Base-by-base conservation (phyloP, 2,888 invertebrate genomes). In the Heliconius aoede region DNA sequence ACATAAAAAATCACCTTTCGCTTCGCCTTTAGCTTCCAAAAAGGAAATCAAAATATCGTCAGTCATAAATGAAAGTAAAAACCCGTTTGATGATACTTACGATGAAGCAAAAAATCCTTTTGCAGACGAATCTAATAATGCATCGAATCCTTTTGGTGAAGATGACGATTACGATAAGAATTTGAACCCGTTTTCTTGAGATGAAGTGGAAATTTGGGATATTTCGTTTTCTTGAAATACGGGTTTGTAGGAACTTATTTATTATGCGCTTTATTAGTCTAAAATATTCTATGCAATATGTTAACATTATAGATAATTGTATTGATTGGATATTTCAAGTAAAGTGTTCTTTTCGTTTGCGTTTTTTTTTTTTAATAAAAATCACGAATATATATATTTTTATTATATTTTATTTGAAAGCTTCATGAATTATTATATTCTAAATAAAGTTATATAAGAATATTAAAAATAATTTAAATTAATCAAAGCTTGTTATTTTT, bases 161-260 rank as follows among this genome's bases (percentile, higher is more conserved):
- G 95, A 91, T 1, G 95, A 91, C 68, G 96, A 97, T 86, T 97
- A 97, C 86, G 97, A 97, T 89, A 96, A 96, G 82, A 97, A 96
- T 89, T 92, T 97, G 74, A 97, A 97, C 89, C 97, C 97, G 3
- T 97, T 97, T 87, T 91, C 95, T 80, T 94, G 87, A 93, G 40
- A 55, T 55, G 55, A 55, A n/a, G n/a, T n/a, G 9, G 9, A 55
- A 9, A n/a, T 55, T 9, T 55, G 55, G 9, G 9, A 8, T 55
- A 18, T 21, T 51, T 9, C 55, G 1, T 55, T 55, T 2, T n/a
- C 55, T 55, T 55, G n/a, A n/a, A n/a, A n/a, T 55, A 55, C 8
- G 5, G 69, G 32, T 51, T 68, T 18, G 28, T 40, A 28, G 13
- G 13, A 65, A 64, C 21, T 40, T 55, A 30, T 36, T 60, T 72